phyloP scores from a whole-genome alignment of 1,140 invertebrate species.

The Nephila pilipes region DNA sequence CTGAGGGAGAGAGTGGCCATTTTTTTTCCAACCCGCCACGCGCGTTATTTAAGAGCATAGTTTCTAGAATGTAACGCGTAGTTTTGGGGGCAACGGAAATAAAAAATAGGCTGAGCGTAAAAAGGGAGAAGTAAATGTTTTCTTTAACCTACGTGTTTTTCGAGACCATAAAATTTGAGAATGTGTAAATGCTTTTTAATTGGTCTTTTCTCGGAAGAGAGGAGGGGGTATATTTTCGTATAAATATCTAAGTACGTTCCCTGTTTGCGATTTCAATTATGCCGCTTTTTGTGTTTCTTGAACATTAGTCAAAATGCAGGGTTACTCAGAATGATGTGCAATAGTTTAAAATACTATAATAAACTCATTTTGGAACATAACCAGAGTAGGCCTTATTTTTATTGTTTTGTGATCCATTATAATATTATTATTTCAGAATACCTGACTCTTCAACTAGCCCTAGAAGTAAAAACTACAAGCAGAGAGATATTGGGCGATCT shows the following conservation, averaged over 20 bases:
- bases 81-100: neutral
- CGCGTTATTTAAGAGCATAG: slow-evolving; percentile 54
- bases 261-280: neutral
- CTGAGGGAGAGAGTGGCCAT: neutral
- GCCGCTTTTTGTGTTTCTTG: too few relatives aligned
- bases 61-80: neutral
- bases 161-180: neutral
- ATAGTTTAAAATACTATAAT: too few relatives aligned
- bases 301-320: too few relatives aligned
- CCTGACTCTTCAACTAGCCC: too few relatives aligned
- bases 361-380: too few relatives aligned
- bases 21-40: neutral
- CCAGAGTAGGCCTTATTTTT: too few relatives aligned
- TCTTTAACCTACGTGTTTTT: neutral
- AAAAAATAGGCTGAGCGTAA: slow-evolving; percentile 20
- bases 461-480: too few relatives aligned
- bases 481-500: too few relatives aligned
- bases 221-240: neutral
- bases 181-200: slow-evolving; percentile 50
- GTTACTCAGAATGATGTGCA: too few relatives aligned
- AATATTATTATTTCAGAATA: too few relatives aligned
- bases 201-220: neutral
- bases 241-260: neutral
- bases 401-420: too few relatives aligned
- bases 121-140: neutral